Evolutionary conservation across 2,113 vertebrate genomes (phyloP).

Genomic region (cattle (Bos taurus)): ARS-UCD2.0 NC_037329.1:4336001-4336500

Average conservation of each 20-base stretch:
- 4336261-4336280: not conserved
- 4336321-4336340: conserved; percentile 30
- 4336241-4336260: conserved; percentile 23
- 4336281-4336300: not conserved
- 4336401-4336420: not conserved
- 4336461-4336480: not conserved
- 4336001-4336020: conserved; percentile 85
- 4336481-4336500: not conserved
- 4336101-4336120: conserved; percentile 92
- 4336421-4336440: not conserved
- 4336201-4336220: conserved; percentile 43
- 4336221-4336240: not conserved
- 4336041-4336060: conserved; percentile 95
- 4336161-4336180: conserved; percentile 93
- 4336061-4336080: conserved; percentile 98
- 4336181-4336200: conserved; percentile 92
- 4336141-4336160: conserved; percentile 85
- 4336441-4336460: not conserved
- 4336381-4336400: not conserved
- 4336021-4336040: conserved; percentile 84
- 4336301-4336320: not conserved
- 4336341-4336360: not conserved
- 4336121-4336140: conserved; percentile 80
- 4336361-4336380: not conserved
- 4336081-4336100: conserved; percentile 94